Conservation (phyloP, 2,888 invertebrate species). For the Lepidochrysops patricia region DNA sequence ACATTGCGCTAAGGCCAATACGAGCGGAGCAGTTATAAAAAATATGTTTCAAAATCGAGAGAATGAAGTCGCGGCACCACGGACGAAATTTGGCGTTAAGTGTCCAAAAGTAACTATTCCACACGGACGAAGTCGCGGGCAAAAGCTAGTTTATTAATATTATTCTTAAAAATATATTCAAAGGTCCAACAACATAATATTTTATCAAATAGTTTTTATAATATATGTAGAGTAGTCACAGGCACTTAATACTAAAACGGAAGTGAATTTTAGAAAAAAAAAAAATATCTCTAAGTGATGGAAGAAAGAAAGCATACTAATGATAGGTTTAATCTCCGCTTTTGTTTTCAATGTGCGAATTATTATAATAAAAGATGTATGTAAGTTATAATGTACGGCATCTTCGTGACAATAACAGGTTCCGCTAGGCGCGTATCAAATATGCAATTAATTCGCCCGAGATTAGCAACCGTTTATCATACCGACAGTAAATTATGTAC, state of each 20-base stretch:
- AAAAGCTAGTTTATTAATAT: too few species aligned
- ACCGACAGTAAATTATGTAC: not conserved
- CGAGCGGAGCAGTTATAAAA: too few species aligned
- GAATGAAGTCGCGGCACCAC: too few species aligned
- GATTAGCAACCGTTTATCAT: conserved; percentile 21
- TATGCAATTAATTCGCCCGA: conserved; percentile 37
- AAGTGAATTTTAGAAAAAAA: not conserved
- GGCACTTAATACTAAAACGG: not conserved
- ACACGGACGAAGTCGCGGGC: too few species aligned
- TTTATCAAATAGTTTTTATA: not conserved
- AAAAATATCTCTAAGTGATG: not conserved
- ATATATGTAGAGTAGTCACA: not conserved
- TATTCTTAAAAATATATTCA: too few species aligned
- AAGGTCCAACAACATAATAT: not conserved
- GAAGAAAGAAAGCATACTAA: not conserved
- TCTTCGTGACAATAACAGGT: conserved; percentile 53
- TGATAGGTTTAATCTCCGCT: not conserved
- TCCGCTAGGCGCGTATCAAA: conserved; percentile 51
- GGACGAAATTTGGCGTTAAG: too few species aligned
- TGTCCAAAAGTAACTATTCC: too few species aligned
- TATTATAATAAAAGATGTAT: not conserved
- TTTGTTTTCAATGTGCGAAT: not conserved
- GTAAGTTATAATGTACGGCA: conserved; percentile 1
- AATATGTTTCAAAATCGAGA: too few species aligned
- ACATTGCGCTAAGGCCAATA: too few species aligned